Base-by-base conservation (phyloP, 2,888 invertebrate genomes). In the Nephrocerus scutellatus region DNA sequence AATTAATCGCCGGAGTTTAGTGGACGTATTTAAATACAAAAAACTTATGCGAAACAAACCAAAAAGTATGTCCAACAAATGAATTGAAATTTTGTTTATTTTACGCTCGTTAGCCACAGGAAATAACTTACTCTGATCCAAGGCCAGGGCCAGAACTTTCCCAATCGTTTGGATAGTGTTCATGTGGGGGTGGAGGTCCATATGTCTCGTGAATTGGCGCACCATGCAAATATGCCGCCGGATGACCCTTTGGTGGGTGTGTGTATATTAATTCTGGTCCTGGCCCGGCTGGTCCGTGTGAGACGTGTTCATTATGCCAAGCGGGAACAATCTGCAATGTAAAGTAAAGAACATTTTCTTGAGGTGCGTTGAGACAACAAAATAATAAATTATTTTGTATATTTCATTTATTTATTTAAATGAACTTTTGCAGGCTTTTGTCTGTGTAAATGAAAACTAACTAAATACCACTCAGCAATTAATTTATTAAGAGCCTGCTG, bases 61-160 rank as follows among this genome's bases (percentile, higher is more conserved):
- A n/a, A n/a, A n/a, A n/a, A n/a, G n/a, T n/a, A n/a, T 8, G 9
- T 9, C 6, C 6, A 10, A n/a, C n/a, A 15, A 24, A 19, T 18
- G 9, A 39, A 3, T 28, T 8, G 6, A 24, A 38, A 19, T 8
- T n/a, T 19, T 35, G 16, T 14, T 5, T 23, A 7, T 13, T 13
- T 20, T 25, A 15, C 6, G 8, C 7, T 15, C 23, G 20, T 20
- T 6, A 32, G 13, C 26, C 8, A n/a, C n/a, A n/a, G n/a, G n/a
- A n/a, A n/a, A n/a, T n/a, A 41, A 71, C 76, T 72, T 55, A 79
- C 78, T 79, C 78, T 52, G 73, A 74, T 26, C 78, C 79, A 48
- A 78, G 63, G 12, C 78, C 78, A 6, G 77, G 78, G 3, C 78
- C 78, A 4, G 77, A 77, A 6, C 73, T 70, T 48, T 74, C 74